These are phyloP conservation scores for Hirtodrosophila histrioides DNA, from an alignment of 2,888 invertebrate species.

Conservation along the genomic window DNA sequence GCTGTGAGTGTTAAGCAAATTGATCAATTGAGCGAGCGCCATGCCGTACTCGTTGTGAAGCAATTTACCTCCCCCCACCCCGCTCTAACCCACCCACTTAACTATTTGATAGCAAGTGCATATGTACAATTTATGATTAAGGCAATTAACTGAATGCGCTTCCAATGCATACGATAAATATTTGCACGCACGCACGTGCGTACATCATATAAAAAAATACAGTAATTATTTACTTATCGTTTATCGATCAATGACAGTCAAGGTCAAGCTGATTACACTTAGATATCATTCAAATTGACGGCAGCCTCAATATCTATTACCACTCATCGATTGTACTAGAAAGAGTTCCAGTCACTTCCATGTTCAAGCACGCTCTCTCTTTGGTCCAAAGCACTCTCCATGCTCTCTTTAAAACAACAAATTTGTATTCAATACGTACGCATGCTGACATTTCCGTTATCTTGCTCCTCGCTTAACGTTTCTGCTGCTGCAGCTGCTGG, in stretches of 20 bases:
- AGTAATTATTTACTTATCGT: background rate
- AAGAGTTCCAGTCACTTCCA: background rate
- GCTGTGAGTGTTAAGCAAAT: constrained; percentile 49
- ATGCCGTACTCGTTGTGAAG: constrained; percentile 5
- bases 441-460: constrained; percentile 39
- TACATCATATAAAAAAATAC: constrained; percentile 3
- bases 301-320: constrained; percentile 19
- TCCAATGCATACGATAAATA: background rate
- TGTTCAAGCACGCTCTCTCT: too few species aligned
- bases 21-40: constrained; percentile 47
- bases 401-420: background rate
- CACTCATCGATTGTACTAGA: constrained; percentile 20
- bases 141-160: constrained; percentile 16
- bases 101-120: constrained; percentile 18
- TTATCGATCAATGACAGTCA: constrained; percentile 41
- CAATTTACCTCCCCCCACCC: constrained; percentile 3
- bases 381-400: background rate
- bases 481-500: constrained; percentile 16
- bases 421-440: constrained; percentile 37
- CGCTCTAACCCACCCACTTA: background rate
- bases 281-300: constrained; percentile 8
- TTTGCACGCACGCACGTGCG: constrained; percentile 26
- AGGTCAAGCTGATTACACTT: constrained; percentile 40
- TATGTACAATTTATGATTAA: constrained; percentile 20
- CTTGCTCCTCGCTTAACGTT: constrained; percentile 14